Base-by-base conservation (phyloP, 2,888 invertebrate genomes). In the Drosophila picticornis region DNA sequence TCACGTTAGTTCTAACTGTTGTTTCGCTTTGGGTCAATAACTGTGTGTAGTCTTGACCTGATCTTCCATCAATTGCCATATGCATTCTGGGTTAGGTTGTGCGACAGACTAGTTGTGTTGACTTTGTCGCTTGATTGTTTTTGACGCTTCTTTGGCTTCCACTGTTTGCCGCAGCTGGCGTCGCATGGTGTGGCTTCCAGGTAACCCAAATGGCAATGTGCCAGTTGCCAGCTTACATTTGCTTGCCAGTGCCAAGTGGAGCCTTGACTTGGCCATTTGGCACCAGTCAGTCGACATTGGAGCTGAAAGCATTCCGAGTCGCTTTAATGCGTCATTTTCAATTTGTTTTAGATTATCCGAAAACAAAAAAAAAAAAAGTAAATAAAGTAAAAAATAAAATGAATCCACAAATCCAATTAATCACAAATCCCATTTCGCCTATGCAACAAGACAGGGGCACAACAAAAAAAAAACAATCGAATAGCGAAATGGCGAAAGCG, bases 141-240 rank as follows among this genome's bases (percentile, higher is more conserved):
- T 64, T 58, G 69, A 76, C 59, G 70, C 81, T 72, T 71, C 71
- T 62, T 72, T 90, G 90, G 84, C 89, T 89, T 88, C n/a, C 43
- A 51, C 25, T 50, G 50, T 56, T 67, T 59, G 60, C 51, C 69
- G 22, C 72, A 77, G 71, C 46, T 83, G 81, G 66, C 60, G 57
- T 60, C n/a, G 60, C 61, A 60, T 56, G 40, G 55, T 83, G 83
- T 71, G 89, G 87, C 83, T 86, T 84, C 75, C 75, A 84, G 85
- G 84, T 88, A 90, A 83, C 89, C 87, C 63, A 86, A 77, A 88
- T 88, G 90, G 90, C 90, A 77, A 60, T 43, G 55, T 80, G 87
- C 87, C 87, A 90, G 73, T 72, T 65, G 58, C 57, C 36, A 69
- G 61, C 61, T 66, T 29, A 22, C 36, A 59, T 64, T 72, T 81